Conservation (phyloP, 1,140 invertebrate genomes). For the Zaprionus gabonicus region DNA sequence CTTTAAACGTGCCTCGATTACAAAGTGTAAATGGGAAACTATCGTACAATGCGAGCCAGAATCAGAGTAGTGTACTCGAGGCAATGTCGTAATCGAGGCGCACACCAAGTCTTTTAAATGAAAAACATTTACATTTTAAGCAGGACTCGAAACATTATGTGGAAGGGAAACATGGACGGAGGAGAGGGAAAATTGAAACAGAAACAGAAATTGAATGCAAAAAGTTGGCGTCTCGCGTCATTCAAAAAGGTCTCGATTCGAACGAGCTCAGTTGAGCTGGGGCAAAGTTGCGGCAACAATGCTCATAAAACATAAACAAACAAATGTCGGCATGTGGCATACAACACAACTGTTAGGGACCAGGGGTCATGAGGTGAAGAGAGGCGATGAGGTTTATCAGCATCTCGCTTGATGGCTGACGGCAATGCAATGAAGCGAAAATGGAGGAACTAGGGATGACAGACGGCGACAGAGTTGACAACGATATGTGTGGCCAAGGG, state of each 20-base stretch:
- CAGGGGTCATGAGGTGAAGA: neutral
- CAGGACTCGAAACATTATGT: slow-evolving; percentile 54
- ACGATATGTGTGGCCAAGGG: slow-evolving; percentile 51
- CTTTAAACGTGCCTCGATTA: neutral
- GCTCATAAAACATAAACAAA: slow-evolving; percentile 78
- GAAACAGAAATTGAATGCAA: slow-evolving; percentile 62
- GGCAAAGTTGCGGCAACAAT: slow-evolving; percentile 71
- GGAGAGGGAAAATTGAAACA: neutral
- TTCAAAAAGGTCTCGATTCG: slow-evolving; percentile 39
- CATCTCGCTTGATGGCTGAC: slow-evolving; percentile 15
- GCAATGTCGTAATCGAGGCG: slow-evolving; percentile 10
- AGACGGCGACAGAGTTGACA: slow-evolving; percentile 39
- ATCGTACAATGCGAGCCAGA: neutral
- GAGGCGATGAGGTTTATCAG: slow-evolving; percentile 25
- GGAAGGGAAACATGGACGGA: neutral
- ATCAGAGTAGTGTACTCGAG: slow-evolving; percentile 12
- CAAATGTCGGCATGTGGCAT: slow-evolving; percentile 59
- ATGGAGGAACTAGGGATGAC: slow-evolving; percentile 50
- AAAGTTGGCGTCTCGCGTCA: slow-evolving; percentile 48
- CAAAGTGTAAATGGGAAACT: slow-evolving; percentile 4
- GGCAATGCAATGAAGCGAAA: slow-evolving; percentile 67
- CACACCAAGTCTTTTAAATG: slow-evolving; percentile 54
- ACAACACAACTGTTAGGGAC: slow-evolving; percentile 2
- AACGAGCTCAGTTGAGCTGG: slow-evolving; percentile 20
- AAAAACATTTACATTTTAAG: slow-evolving; percentile 77